A percentile compares a stretch with the other conserved stretches of the same genome.
Evolutionary conservation across 1,140 invertebrate species (phyloP).

Genomic region (Melipona quadrifasciata): DNA sequence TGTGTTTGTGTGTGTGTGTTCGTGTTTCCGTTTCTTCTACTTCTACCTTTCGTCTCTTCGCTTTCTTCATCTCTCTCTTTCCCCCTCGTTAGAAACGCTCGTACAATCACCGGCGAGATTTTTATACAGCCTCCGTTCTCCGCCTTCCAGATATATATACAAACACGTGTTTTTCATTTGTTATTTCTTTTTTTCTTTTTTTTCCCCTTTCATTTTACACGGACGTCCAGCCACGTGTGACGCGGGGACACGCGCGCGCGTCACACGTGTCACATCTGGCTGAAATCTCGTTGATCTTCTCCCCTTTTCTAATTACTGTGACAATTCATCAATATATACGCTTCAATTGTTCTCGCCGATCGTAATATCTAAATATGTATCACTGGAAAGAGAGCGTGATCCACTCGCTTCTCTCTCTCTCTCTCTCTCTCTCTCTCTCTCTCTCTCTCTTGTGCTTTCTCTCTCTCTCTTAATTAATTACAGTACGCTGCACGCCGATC

Average conservation of each 20-base stretch:
- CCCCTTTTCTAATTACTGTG: constrained; percentile 52
- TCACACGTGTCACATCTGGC: constrained; percentile 57
- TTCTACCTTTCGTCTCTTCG: too few species aligned
- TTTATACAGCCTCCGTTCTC: neutral
- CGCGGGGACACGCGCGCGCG: neutral
- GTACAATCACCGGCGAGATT: neutral
- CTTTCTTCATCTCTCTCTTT: constrained; percentile 43
- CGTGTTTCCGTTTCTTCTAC: neutral
- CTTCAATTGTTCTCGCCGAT: constrained; percentile 49
- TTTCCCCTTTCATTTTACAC: neutral
- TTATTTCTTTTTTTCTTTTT: neutral
- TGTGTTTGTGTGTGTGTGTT: too few species aligned
- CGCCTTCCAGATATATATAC: constrained; percentile 30
- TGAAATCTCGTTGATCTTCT: constrained; percentile 59
- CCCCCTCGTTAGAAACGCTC: constrained; percentile 64
- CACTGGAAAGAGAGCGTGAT: constrained; percentile 74
- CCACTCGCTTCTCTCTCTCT: constrained; percentile 56
- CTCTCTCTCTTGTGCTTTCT: neutral
- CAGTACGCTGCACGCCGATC: constrained; percentile 17
- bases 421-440: constrained; percentile 28
- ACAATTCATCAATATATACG: constrained; percentile 57
- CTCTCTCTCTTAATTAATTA: constrained; percentile 31
- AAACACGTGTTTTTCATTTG: constrained; percentile 47
- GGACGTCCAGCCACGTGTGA: too few species aligned
- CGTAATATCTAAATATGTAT: constrained; percentile 72